Evolutionary conservation across 2,113 vertebrate genomes (phyloP), one percentile per base, ranked within the genome.

Genomic region (Cyrtonyx montezumae): DNA sequence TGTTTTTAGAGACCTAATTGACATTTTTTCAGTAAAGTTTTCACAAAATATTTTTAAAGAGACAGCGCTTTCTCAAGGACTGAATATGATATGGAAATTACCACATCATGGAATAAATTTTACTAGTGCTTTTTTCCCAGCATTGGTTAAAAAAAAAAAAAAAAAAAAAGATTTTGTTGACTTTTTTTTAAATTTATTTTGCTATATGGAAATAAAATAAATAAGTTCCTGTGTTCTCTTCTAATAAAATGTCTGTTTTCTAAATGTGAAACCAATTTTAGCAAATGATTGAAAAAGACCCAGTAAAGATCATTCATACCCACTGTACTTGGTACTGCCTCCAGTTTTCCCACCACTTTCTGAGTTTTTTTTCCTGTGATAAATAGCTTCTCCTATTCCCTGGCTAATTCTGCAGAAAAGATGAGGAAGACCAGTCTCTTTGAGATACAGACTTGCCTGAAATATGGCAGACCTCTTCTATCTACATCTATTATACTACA

Each of bases 1-100:
- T 11, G 40, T 36, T 56, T 86, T 87, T 91, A 40, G 43, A 76
- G 63, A 79, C 79, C 16, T 69, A 82, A 78, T 19, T 62, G 62
- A 53, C 8, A 42, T 92, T 91, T 87, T 92, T 67, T 63, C 63
- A 92, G 71, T 59, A 84, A 87, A 92, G 17, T 55, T 82, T 89
- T 91, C 59, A 79, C n/a, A 66, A 48, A 69, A 6, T 62, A 17
- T 84, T 95, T 91, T 34, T 62, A 78, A 82, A 94, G 87, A 36
- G 8, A 30, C 2, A 80, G 5, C 36, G 67, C 13, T 7, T 84
- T 95, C 75, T 76, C 48, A 87, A 73, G n/a, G 30, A 32, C 48
- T 62, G 26, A 84, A 68, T 78, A 75, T 37, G 19, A 59, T 63
- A 84, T 1, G 1, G 69, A 88, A 91, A 89, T 84, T 87, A 13